Evolutionary conservation across 2,797 vertebrate genomes (phyloP), one percentile per base, ranked within the genome.

Genomic region (Epinephelus awoara): DNA sequence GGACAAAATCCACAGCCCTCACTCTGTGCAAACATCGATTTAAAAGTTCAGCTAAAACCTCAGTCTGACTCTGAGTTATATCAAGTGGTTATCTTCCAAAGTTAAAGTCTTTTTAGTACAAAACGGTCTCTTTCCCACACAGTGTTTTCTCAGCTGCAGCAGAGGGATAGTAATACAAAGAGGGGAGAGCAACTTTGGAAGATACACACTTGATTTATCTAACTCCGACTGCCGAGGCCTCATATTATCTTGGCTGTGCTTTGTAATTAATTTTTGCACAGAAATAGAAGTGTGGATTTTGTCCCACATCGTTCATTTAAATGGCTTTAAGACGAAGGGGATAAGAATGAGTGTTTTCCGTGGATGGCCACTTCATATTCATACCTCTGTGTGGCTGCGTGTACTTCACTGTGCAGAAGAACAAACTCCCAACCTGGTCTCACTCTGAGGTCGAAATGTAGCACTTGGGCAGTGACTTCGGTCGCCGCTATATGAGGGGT

Each of bases 311-410:
- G 2, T 40, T 54, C 19, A 50, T 14, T 34, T 34, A 34, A 34
- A 14, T 25, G 2, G 17, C 25, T 61, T 42, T 12, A 10, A 51
- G 18, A 23, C 18, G 29, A 14, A 49, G 46, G 5, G 59, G 6
- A 58, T 52, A 15, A 29, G 23, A 42, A 19, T 1, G 8, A 27
- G 25, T 63, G 3, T 21, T 38, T 52, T 76, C 12, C 1, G 27
- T 4, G 47, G 19, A 25, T 38, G 18, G 46, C 27, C 0, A 3
- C 34, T 50, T 61, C 23, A 3, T 5, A 2, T 63, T 50, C 14
- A 25, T 38, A 58, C 64, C 66, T 72, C 58, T 67, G 54, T 34
- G 54, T 58, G 46, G 42, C 64, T 63, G 17, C 61, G 21, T 18
- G 17, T 13, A 14, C 17, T 12, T 40, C 23, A 1, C 19, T 25